Evolutionary conservation across 2,797 vertebrate genomes (phyloP).

Genomic region (Typhlichthys subterraneus): DNA sequence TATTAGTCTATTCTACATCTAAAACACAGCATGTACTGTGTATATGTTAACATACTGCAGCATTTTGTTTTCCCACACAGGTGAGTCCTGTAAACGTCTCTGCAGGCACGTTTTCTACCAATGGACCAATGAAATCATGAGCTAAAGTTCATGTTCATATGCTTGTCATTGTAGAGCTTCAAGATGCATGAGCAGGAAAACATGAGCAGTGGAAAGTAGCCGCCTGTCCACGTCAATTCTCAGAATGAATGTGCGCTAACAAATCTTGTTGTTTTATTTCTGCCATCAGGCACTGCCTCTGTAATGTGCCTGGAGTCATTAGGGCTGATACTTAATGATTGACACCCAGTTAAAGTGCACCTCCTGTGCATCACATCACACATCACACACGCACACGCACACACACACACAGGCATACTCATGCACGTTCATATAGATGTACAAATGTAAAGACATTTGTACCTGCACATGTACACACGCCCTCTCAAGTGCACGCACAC

Average conservation of each 20-base stretch:
- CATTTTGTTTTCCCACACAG: too few species aligned
- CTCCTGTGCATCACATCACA: conserved; percentile 71
- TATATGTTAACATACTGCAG: too few species aligned
- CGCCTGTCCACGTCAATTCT: conserved; percentile 75
- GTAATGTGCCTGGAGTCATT: conserved; percentile 79
- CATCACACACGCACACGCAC: conserved; percentile 19
- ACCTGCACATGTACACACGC: not conserved
- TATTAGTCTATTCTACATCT: too few species aligned
- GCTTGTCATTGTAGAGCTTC: conserved; percentile 65
- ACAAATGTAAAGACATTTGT: conserved; percentile 26
- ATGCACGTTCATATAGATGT: conserved; percentile 9
- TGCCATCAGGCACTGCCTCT: conserved; percentile 45
- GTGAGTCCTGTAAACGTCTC: not conserved
- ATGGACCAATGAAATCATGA: conserved; percentile 44
- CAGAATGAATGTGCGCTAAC: conserved; percentile 74
- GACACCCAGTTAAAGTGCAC: conserved; percentile 81
- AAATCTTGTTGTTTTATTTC: conserved; percentile 77
- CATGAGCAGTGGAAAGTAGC: conserved; percentile 52
- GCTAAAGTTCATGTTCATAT: conserved; percentile 58
- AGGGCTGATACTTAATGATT: conserved; percentile 75
- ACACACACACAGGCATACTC: conserved; percentile 34
- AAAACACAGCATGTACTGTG: too few species aligned
- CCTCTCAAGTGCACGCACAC: conserved; percentile 2
- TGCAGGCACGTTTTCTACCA: conserved; percentile 23
- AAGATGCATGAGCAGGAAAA: conserved; percentile 55